Evolutionary conservation across 2,113 vertebrate species (phyloP).

Genomic region (Petrocephalus zakoni): DNA sequence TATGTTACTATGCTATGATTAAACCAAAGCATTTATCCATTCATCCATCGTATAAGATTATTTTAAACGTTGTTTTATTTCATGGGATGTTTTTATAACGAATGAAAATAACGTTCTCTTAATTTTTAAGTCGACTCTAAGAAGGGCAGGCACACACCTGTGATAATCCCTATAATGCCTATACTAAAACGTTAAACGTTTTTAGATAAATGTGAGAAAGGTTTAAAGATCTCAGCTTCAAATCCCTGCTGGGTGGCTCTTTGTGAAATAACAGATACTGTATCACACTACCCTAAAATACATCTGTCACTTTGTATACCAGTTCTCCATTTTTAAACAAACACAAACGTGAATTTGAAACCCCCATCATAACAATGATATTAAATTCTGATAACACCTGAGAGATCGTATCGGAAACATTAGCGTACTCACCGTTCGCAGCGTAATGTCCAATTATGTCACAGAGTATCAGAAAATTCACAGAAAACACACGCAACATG

Average conservation of each 20-base stretch:
- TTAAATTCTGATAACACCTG: neutral
- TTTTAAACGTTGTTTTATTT: neutral
- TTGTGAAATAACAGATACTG: neutral
- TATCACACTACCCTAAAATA: neutral
- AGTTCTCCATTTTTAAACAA: neutral
- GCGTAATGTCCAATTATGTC: slow-evolving; percentile 51
- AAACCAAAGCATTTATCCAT: neutral
- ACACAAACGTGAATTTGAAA: neutral
- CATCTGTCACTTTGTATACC: neutral
- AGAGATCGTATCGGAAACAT: neutral
- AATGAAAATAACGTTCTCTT: neutral
- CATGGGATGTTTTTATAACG: neutral
- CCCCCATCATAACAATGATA: neutral
- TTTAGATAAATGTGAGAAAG: neutral
- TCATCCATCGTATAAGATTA: neutral
- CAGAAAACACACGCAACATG: slow-evolving; percentile 45
- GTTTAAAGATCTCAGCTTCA: neutral
- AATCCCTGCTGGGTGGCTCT: neutral
- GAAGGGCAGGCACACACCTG: neutral
- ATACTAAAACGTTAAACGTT: neutral
- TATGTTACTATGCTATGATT: neutral
- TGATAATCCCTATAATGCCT: neutral
- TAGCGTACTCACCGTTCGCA: slow-evolving; percentile 53
- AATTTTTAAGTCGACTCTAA: neutral
- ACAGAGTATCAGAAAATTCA: slow-evolving; percentile 48